Percentiles rank a stretch among this genome's conserved stretches.
Evolutionary conservation across 1,140 invertebrate genomes (phyloP).

Genomic region (Agrypnia vestita): DNA sequence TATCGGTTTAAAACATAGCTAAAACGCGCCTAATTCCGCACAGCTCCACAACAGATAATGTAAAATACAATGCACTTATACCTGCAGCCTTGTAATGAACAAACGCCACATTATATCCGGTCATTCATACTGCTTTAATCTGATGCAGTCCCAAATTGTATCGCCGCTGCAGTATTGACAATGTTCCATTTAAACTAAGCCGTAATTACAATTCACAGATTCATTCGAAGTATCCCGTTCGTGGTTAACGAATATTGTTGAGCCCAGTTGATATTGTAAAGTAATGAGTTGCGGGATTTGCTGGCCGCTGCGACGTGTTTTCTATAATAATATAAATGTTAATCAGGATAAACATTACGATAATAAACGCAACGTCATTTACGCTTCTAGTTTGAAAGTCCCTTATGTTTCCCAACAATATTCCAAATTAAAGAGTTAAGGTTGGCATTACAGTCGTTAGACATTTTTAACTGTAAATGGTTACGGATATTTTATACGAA

Average conservation of each 20-base stretch:
- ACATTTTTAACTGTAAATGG: no score
- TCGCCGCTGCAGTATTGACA: conserved; percentile 42
- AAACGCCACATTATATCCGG: conserved; percentile 2
- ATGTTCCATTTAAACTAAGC: conserved; percentile 45
- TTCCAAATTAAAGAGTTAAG: no score
- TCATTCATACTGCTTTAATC: conserved; percentile 44
- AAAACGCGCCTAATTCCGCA: no score
- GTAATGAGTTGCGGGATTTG: conserved; percentile 13
- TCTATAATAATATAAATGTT: conserved; percentile 28
- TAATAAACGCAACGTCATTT: no score
- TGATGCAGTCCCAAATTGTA: conserved; percentile 46
- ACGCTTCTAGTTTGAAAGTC: no score
- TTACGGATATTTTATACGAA: no score
- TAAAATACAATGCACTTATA: no score
- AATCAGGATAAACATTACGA: not conserved
- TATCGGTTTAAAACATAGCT: no score
- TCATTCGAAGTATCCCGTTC: conserved; percentile 34
- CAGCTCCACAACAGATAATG: no score
- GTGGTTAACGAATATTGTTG: conserved; percentile 23
- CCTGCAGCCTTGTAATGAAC: no score
- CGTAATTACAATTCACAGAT: conserved; percentile 42
- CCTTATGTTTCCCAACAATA: no score
- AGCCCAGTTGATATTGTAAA: conserved; percentile 4
- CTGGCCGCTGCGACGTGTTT: conserved; percentile 8
- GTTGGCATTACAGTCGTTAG: no score